These are phyloP conservation scores for Dynastes maya DNA, from an alignment of 2,888 invertebrate genomes.

Conservation along the genomic window DNA sequence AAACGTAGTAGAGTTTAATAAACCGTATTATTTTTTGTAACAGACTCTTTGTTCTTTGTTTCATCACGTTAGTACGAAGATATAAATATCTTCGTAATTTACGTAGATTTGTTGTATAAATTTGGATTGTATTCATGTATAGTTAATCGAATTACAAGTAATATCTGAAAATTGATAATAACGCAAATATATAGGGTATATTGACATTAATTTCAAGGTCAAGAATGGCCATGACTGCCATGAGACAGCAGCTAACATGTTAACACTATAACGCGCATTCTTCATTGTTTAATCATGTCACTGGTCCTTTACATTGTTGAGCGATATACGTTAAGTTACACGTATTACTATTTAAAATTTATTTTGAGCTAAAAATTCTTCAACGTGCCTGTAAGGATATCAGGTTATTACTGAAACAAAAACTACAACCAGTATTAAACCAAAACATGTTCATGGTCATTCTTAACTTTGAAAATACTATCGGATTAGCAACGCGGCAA, in stretches of 20 bases:
- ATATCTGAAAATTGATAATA: constrained; percentile 41
- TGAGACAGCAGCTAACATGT: constrained; percentile 43
- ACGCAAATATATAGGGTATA: constrained; percentile 42
- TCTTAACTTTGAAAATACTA: constrained; percentile 41
- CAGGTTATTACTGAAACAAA: constrained; percentile 37
- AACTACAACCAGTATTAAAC: constrained; percentile 33
- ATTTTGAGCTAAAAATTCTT: constrained; percentile 25
- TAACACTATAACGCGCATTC: constrained; percentile 39
- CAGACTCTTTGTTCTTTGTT: constrained; percentile 27
- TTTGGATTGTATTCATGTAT: constrained; percentile 16
- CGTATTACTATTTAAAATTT: constrained; percentile 23
- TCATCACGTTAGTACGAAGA: neutral
- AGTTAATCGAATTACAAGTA: constrained; percentile 20
- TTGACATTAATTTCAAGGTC: constrained; percentile 42
- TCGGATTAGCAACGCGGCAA: constrained; percentile 2
- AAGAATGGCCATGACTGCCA: constrained; percentile 38
- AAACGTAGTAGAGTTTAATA: constrained; percentile 33
- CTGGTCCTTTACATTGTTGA: constrained; percentile 35
- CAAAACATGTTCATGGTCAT: constrained; percentile 44
- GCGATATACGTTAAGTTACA: neutral
- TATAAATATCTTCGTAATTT: constrained; percentile 26
- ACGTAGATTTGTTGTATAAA: constrained; percentile 22
- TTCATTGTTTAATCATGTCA: constrained; percentile 42
- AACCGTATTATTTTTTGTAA: constrained; percentile 24
- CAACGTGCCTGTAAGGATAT: constrained; percentile 14